Conservation (phyloP, 64 coral and sea anemone genomes). For the Montipora cactus region DNA sequence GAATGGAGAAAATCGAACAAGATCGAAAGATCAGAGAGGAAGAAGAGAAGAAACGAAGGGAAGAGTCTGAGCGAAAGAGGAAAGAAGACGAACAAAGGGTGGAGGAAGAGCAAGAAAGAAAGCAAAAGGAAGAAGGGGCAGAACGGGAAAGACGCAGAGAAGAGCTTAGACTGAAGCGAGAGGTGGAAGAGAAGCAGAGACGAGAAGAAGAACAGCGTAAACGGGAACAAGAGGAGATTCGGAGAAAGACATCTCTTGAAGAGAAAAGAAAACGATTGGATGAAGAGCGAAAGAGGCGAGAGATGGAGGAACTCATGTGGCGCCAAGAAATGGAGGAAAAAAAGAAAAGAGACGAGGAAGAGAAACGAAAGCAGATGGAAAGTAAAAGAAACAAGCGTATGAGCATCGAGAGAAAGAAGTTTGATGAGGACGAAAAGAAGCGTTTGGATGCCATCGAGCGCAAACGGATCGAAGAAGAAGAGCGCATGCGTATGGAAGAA, state of each 20-base stretch:
- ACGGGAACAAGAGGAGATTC: conserved; percentile 2
- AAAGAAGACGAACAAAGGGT: conserved; percentile 34
- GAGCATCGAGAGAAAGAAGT: conserved; percentile 54
- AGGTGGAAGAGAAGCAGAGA: conserved; percentile 39
- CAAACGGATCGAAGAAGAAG: conserved; percentile 52
- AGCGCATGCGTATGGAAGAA: conserved; percentile 21
- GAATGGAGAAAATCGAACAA: conserved; percentile 31
- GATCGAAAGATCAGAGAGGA: conserved; percentile 21
- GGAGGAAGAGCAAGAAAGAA: conserved; percentile 27
- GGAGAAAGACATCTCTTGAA: conserved; percentile 10
- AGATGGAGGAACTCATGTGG: conserved; percentile 37
- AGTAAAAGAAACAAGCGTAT: conserved; percentile 22
- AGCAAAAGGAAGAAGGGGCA: conserved; percentile 29
- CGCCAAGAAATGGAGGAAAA: conserved; percentile 21
- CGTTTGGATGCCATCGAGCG: conserved; percentile 55
- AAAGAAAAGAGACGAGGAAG: conserved; percentile 25
- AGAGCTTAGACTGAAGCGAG: conserved; percentile 30
- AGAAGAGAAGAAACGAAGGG: conserved; percentile 17
- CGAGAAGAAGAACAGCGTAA: conserved; percentile 44
- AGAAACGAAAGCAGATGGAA: conserved; percentile 27
- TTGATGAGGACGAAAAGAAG: conserved; percentile 66
- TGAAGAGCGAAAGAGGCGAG: conserved; percentile 35
- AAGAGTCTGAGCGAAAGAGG: conserved; percentile 47
- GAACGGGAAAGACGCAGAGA: conserved; percentile 7
- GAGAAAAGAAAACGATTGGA: conserved; percentile 15